Percentiles rank a stretch among this genome's conserved stretches.
Evolutionary conservation across 2,888 invertebrate genomes (phyloP).

Genomic region (Polia nebulosa): DNA sequence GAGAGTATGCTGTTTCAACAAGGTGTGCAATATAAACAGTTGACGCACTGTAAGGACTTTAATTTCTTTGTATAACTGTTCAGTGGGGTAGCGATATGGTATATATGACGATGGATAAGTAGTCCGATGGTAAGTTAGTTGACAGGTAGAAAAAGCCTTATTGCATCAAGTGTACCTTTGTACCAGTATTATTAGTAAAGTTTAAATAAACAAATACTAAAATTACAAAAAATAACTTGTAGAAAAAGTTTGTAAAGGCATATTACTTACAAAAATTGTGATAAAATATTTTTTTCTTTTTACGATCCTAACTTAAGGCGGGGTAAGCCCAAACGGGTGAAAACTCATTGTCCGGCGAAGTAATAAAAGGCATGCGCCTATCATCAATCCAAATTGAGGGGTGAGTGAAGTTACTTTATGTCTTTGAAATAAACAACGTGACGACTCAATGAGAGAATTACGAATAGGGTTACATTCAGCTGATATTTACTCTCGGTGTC

Average conservation of each 20-base stretch:
- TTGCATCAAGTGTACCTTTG: no score
- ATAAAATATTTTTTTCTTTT: conserved; percentile 40
- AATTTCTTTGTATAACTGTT: no score
- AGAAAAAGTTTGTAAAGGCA: conserved; percentile 3
- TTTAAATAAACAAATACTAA: no score
- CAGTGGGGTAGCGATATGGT: no score
- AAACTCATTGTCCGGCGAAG: conserved; percentile 52
- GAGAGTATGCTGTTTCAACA: no score
- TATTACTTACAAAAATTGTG: conserved; percentile 16
- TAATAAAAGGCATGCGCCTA: conserved; percentile 49
- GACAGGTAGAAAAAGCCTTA: no score
- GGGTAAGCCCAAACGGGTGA: conserved; percentile 36
- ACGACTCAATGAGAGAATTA: conserved; percentile 17
- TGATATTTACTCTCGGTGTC: no score
- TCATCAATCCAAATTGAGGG: conserved; percentile 47
- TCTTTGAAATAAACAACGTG: conserved; percentile 46
- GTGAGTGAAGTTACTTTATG: conserved; percentile 29
- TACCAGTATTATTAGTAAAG: no score
- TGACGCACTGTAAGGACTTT: no score
- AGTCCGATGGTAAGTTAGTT: no score
- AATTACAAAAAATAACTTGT: background rate
- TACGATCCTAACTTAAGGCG: conserved; percentile 23
- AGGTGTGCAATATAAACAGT: no score
- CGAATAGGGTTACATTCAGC: background rate
- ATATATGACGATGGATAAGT: no score